These are phyloP conservation scores for Orgyia antiqua DNA, from an alignment of 2,888 invertebrate species.

Conservation along the genomic window DNA sequence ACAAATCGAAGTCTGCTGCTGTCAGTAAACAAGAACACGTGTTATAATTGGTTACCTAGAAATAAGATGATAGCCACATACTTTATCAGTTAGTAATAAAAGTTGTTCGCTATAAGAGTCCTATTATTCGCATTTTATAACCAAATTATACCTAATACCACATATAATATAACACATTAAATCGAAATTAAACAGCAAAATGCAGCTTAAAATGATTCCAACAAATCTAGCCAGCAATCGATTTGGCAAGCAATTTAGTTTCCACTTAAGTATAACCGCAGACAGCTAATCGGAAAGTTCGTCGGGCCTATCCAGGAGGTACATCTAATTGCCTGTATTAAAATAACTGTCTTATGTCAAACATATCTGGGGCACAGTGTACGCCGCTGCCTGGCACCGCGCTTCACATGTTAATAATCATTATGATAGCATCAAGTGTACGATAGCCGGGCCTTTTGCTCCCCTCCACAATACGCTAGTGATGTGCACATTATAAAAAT, in stretches of 20 bases:
- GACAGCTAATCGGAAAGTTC: constrained; percentile 71
- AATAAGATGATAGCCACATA: no score
- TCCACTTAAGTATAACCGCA: constrained; percentile 74
- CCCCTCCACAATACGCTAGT: constrained; percentile 27
- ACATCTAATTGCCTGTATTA: constrained; percentile 75
- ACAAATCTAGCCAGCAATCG: constrained; percentile 43
- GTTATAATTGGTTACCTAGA: no score
- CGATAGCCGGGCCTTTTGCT: constrained; percentile 60
- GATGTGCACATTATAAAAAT: constrained; percentile 9
- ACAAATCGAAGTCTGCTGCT: no score
- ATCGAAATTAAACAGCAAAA: no score
- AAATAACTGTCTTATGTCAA: constrained; percentile 77
- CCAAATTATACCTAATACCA: no score
- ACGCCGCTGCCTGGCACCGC: constrained; percentile 64
- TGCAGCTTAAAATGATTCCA: no score
- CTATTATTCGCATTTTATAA: no score
- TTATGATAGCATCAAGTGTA: constrained; percentile 77
- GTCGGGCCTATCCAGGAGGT: constrained; percentile 51
- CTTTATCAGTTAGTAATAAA: no score
- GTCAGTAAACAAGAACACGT: no score
- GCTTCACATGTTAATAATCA: constrained; percentile 77
- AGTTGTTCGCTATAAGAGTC: no score
- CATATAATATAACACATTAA: no score
- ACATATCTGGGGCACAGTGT: constrained; percentile 63
- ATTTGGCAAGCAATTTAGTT: constrained; percentile 67